Evolutionary conservation across 2,888 invertebrate species (phyloP).

Genomic region (Oxytorus armatus): DNA sequence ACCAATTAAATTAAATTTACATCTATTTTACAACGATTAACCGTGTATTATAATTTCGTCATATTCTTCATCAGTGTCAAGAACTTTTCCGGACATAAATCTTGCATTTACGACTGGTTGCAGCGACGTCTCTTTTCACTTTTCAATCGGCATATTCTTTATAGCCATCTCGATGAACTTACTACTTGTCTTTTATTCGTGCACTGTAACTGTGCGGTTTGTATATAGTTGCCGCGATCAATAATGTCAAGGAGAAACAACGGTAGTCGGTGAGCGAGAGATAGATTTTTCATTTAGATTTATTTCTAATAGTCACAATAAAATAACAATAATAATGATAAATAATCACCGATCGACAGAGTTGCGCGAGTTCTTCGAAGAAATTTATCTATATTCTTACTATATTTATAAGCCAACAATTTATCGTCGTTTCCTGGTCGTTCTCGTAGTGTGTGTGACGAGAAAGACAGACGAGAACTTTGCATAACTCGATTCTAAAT

Average conservation of each 20-base stretch:
- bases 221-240: conserved; percentile 36
- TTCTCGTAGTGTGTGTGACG: background rate
- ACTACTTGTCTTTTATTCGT: conserved; percentile 16
- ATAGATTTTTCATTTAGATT: conserved; percentile 63
- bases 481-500: conserved; percentile 57
- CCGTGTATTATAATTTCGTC: conserved; percentile 12
- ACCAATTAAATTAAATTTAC: background rate
- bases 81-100: conserved; percentile 46
- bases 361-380: conserved; percentile 24
- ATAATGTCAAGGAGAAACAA: conserved; percentile 74
- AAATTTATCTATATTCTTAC: conserved; percentile 17
- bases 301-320: conserved; percentile 8
- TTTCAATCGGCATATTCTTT: conserved; percentile 33
- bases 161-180: conserved; percentile 15
- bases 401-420: conserved; percentile 4
- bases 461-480: conserved; percentile 45
- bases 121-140: conserved; percentile 10
- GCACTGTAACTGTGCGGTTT: conserved; percentile 4
- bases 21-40: conserved; percentile 8
- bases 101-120: background rate
- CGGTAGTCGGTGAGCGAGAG: conserved; percentile 58
- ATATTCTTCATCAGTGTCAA: background rate
- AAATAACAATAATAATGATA: background rate
- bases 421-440: conserved; percentile 55
- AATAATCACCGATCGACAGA: conserved; percentile 13